These are phyloP conservation scores for Pseudococcus viburni DNA, from an alignment of 2,888 invertebrate genomes.

Conservation along the genomic window DNA sequence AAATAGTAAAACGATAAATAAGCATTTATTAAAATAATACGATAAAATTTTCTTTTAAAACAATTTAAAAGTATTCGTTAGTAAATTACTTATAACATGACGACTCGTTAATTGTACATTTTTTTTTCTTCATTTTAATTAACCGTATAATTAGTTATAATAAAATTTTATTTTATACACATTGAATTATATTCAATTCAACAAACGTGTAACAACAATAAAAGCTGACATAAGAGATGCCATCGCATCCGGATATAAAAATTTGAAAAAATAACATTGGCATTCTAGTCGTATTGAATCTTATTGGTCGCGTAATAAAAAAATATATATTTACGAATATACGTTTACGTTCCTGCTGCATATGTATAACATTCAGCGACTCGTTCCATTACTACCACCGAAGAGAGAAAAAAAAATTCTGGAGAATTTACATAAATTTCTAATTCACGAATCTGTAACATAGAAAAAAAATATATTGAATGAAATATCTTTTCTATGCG, in stretches of 20 bases:
- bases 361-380: constrained; percentile 23
- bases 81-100: constrained; percentile 55
- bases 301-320: constrained; percentile 38
- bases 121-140: constrained; percentile 17
- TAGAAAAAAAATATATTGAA: constrained; percentile 2
- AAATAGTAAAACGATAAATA: constrained; percentile 42
- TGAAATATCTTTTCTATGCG: neutral
- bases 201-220: constrained; percentile 29
- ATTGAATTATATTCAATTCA: constrained; percentile 37
- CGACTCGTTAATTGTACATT: constrained; percentile 55
- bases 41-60: constrained; percentile 1
- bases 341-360: neutral
- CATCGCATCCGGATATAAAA: constrained; percentile 30
- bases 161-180: constrained; percentile 40
- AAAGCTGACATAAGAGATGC: constrained; percentile 41
- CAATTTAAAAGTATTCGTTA: constrained; percentile 58
- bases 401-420: constrained; percentile 16
- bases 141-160: constrained; percentile 27
- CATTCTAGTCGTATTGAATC: constrained; percentile 26
- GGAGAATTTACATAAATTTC: constrained; percentile 31
- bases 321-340: neutral
- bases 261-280: constrained; percentile 41
- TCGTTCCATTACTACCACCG: constrained; percentile 29
- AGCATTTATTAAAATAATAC: constrained; percentile 57
- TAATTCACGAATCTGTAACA: constrained; percentile 59